Conservation (phyloP, 2,797 vertebrate genomes). For the Parotocinclus haroldoi region DNA sequence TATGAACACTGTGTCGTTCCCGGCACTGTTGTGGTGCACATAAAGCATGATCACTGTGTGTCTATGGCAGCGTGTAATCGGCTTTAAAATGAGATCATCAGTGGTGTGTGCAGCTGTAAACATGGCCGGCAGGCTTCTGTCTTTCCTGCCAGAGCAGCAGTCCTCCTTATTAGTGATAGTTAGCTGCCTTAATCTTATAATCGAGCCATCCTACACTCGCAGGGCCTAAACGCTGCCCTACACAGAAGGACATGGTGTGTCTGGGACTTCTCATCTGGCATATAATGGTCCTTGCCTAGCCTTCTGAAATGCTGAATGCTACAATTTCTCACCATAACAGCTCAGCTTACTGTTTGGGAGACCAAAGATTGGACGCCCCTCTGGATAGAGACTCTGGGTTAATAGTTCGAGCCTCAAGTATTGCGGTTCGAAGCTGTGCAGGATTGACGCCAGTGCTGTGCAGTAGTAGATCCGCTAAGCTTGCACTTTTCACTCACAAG, state of each 20-base stretch:
- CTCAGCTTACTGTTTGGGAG: background rate
- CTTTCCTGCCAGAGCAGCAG: constrained; percentile 46
- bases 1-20: constrained; percentile 44
- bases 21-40: constrained; percentile 49
- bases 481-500: constrained; percentile 10
- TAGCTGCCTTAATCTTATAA: constrained; percentile 49
- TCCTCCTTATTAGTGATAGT: constrained; percentile 46
- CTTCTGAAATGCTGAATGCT: constrained; percentile 31
- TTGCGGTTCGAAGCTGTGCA: constrained; percentile 6
- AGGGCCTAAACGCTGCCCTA: constrained; percentile 15
- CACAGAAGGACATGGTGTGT: constrained; percentile 9
- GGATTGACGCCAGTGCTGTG: constrained; percentile 11
- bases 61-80: constrained; percentile 70
- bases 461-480: background rate
- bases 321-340: constrained; percentile 1
- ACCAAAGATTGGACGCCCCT: background rate
- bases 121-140: constrained; percentile 46
- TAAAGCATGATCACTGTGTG: constrained; percentile 59
- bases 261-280: constrained; percentile 38
- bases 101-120: constrained; percentile 54
- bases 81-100: constrained; percentile 68
- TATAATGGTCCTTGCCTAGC: constrained; percentile 33
- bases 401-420: background rate
- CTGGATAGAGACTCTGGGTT: background rate
- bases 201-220: constrained; percentile 33